Evolutionary conservation across 2,888 invertebrate species (phyloP), one percentile per base, ranked within the genome.

Genomic region (Drosophila acutilabella): DNA sequence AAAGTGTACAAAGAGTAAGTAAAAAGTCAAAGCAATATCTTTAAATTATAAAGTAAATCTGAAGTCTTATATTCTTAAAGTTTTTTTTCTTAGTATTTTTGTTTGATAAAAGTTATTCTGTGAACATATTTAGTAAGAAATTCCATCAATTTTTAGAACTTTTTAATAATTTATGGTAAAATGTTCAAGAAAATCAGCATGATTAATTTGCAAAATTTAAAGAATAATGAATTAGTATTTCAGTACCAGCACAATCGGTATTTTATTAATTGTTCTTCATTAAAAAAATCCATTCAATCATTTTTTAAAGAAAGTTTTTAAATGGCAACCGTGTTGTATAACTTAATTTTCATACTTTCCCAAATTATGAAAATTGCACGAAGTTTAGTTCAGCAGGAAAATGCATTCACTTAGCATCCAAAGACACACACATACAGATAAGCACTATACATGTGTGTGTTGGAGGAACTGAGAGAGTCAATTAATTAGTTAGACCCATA

Each of bases 1-100:
- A 64, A 80, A 60, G 71, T 67, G 67, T 77, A 65, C 57, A 33
- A 90, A 56, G 75, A 89, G 89, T 89, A 89, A 89, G 89, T 89
- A 76, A 20, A 47, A 1, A 20, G 20, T 18, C 18, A 3, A 18
- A 18, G 18, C 18, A 3, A 20, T 20, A 3, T 20, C 20, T 20
- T 20, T 20, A 20, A 36, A 13, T 13, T 36, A 36, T 8, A 36
- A 13, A 11, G 26, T 8, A 30, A 8, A 30, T 8, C 8, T 30
- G 30, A 2, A 30, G 30, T 2, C 26, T 6, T 8, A 0, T 2
- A 8, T 30, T 8, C 1, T 1, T 8, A 30, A n/a, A n/a, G n/a
- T n/a, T n/a, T 8, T 0, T 2, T 30, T 30, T 8, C 1, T 1
- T 8, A 30, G 2, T 2, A 2, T 30, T 30, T 26, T 26, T 26